Base-by-base conservation (phyloP, 2,888 invertebrate species). In the Drosophila ochracea region DNA sequence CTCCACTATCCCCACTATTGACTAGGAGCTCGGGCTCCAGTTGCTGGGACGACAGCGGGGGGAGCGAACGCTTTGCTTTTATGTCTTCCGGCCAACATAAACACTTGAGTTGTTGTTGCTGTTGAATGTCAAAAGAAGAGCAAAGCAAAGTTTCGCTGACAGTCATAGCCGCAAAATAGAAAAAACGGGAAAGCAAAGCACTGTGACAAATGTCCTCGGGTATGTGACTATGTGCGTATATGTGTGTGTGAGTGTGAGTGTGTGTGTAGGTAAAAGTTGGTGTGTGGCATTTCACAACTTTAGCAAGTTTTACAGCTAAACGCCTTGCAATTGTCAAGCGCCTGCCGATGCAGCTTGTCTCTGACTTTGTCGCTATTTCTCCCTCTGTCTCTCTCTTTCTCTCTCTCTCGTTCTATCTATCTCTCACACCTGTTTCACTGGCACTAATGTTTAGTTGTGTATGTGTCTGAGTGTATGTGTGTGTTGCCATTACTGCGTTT, bases 61-160 rank as follows among this genome's bases (percentile, higher is more conserved):
- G 19, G 0, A 19, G 63, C 47, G 39, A 58, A 59, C 61, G 69
- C 82, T 70, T 82, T 76, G 76, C 84, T 91, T 87, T 91, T 91
- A 90, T 89, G 88, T 90, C 91, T 91, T 91, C 91, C 91, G 91
- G 89, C 77, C 78, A 90, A 88, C 90, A 90, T 91, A 91, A 91
- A 91, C 91, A 91, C 90, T 91, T 85, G 78, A 82, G 78, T 71
- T 72, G 70, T 65, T 73, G 80, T 68, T 71, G 70, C 63, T 52
- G 66, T 77, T 63, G 76, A 77, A 83, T 80, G 81, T 74, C 72
- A 83, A 80, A 75, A 71, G 80, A 68, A 67, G 75, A 66, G 75
- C 60, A 62, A 61, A 58, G 84, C 68, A 87, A 85, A 90, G 85
- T 90, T 85, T 84, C 76, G 78, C 84, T 90, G 85, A 90, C 85